A percentile compares a stretch with the other conserved stretches of the same genome.
phyloP scores from a whole-genome alignment of 2,113 vertebrate genomes.

The Eurystomus gularis region DNA sequence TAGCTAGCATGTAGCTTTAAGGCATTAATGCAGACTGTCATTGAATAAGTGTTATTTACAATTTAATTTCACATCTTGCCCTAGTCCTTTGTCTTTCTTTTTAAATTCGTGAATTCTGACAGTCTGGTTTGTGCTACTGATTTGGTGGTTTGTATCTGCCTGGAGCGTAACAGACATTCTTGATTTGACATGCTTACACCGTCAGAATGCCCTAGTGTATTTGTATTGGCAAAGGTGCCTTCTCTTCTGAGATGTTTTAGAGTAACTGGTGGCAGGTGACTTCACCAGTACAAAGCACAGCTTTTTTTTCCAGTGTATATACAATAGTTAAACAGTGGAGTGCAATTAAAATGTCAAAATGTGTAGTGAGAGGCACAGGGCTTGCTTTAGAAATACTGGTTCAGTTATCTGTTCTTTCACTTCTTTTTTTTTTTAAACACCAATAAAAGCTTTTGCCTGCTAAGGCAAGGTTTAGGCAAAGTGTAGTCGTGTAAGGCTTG shows the following conservation, averaged over 20 bases:
- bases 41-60: background rate
- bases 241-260: background rate
- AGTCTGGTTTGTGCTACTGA: background rate
- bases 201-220: background rate
- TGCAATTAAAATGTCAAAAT: background rate
- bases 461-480: background rate
- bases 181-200: background rate
- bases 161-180: background rate
- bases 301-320: background rate
- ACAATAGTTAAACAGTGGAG: background rate
- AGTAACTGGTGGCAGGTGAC: background rate
- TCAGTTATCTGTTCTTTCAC: background rate
- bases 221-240: background rate
- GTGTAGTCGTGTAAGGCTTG: background rate
- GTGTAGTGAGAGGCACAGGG: background rate
- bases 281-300: background rate
- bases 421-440: background rate
- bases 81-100: background rate
- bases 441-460: background rate
- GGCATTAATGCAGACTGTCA: background rate
- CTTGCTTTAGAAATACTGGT: background rate
- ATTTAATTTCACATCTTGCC: background rate
- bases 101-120: background rate
- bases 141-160: background rate
- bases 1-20: background rate